Conservation (phyloP, 2,113 vertebrate genomes). For the Hippocampus mohnikei region DNA sequence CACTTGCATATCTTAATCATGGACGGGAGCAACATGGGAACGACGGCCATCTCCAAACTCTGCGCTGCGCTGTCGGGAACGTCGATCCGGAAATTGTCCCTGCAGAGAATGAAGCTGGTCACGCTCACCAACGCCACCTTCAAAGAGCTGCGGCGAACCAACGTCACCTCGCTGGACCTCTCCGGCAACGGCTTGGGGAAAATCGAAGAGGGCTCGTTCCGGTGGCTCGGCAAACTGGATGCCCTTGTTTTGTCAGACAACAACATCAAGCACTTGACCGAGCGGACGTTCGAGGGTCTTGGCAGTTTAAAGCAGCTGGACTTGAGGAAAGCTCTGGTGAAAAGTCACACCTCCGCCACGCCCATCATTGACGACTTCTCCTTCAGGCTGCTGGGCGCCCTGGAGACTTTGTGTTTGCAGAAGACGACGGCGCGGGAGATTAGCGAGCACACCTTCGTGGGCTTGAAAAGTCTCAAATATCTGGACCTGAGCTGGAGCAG, state of each 20-base stretch:
- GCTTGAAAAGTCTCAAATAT: constrained; percentile 76
- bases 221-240: constrained; percentile 76
- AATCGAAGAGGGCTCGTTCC: constrained; percentile 77
- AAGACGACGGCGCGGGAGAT: constrained; percentile 68
- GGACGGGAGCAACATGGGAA: constrained; percentile 70
- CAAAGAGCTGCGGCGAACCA: constrained; percentile 73
- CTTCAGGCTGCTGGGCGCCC: constrained; percentile 74
- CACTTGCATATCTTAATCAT: constrained; percentile 73
- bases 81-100: constrained; percentile 71
- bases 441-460: constrained; percentile 77
- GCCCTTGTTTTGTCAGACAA: constrained; percentile 77
- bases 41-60: constrained; percentile 60
- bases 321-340: constrained; percentile 71
- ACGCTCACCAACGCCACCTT: constrained; percentile 73
- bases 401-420: constrained; percentile 81
- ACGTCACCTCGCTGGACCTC: constrained; percentile 80
- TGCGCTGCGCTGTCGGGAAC: constrained; percentile 78
- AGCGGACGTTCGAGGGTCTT: constrained; percentile 78
- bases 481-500: constrained; percentile 78
- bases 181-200: constrained; percentile 73
- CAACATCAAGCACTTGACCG: constrained; percentile 70
- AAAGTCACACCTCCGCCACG: constrained; percentile 28
- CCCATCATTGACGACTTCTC: constrained; percentile 78
- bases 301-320: constrained; percentile 74
- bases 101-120: constrained; percentile 70